A percentile compares a stretch with the other conserved stretches of the same genome.
Evolutionary conservation across 2,888 invertebrate genomes (phyloP).

Genomic region (Chamaedrilus cognettii): DNA sequence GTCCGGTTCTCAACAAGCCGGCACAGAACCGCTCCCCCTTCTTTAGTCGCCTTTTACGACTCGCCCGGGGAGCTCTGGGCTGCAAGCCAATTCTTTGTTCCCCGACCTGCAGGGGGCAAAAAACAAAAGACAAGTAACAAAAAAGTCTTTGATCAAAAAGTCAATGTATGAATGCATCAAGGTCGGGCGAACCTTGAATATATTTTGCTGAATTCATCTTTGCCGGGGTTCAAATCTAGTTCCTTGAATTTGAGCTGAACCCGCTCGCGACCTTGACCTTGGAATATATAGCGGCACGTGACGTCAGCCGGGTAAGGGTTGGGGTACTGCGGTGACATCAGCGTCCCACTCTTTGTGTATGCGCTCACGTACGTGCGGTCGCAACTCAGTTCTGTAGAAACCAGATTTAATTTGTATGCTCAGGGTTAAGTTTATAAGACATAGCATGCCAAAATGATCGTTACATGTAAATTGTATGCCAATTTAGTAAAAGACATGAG

Average conservation of each 20-base stretch:
- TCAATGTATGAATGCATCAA: too few species aligned
- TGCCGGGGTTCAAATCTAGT: slow-evolving; percentile 45
- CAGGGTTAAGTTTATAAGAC: background rate
- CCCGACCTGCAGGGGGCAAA: too few species aligned
- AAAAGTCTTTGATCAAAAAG: too few species aligned
- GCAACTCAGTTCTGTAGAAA: slow-evolving; percentile 5
- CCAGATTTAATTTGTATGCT: background rate
- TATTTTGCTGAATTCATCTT: background rate
- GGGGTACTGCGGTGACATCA: slow-evolving; percentile 81
- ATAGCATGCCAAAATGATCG: background rate
- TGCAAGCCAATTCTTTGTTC: too few species aligned
- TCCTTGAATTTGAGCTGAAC: slow-evolving; percentile 73
- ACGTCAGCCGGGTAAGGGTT: slow-evolving; percentile 73
- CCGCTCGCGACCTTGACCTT: slow-evolving; percentile 75
- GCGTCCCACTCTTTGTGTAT: slow-evolving; percentile 65
- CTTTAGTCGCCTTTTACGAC: too few species aligned
- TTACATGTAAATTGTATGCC: too few species aligned
- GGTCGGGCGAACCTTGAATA: too few species aligned
- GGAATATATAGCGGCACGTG: slow-evolving; percentile 80
- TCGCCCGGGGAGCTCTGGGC: too few species aligned
- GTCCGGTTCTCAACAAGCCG: too few species aligned
- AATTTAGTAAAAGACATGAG: too few species aligned
- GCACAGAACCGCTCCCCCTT: too few species aligned
- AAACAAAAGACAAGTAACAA: too few species aligned
- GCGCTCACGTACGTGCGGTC: slow-evolving; percentile 28